A percentile compares a stretch with the other conserved stretches of the same genome.
Evolutionary conservation across 2,113 vertebrate species (phyloP).

Genomic region (Ammospiza nelsoni): DNA sequence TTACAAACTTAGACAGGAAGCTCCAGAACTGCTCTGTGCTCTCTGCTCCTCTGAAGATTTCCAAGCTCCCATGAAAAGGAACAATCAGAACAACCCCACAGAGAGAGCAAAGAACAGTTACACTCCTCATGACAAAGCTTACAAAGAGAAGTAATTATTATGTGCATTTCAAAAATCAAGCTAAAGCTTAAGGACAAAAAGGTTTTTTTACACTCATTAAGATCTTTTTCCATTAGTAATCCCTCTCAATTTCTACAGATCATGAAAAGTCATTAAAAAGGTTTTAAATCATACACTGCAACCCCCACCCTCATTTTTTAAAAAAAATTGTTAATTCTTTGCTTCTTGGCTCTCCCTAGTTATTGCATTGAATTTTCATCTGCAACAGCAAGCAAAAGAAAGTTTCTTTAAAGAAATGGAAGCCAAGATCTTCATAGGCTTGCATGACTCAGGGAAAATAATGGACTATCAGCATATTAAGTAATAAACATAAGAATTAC

Average conservation of each 20-base stretch:
- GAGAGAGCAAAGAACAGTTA: neutral
- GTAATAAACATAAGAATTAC: neutral
- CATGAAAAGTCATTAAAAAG: neutral
- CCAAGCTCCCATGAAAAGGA: neutral
- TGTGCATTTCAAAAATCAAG: neutral
- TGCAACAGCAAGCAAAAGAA: neutral
- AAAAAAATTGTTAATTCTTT: neutral
- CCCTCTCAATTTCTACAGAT: neutral
- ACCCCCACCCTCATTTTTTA: accelerated
- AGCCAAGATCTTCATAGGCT: neutral
- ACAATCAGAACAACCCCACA: neutral
- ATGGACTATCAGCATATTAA: neutral
- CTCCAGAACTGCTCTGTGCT: neutral
- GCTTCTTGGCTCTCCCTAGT: neutral
- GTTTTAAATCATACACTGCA: neutral
- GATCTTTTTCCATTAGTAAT: neutral
- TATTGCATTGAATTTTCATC: neutral
- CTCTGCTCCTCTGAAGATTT: neutral
- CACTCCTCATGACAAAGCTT: neutral
- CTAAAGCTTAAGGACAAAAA: neutral
- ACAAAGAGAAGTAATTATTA: neutral
- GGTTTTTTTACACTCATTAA: neutral
- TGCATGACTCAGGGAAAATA: neutral
- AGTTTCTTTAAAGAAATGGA: neutral
- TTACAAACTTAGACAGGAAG: neutral